Evolutionary conservation across 2,888 invertebrate genomes (phyloP).

Genomic region (Spatulosminthurus flaviceps): DNA sequence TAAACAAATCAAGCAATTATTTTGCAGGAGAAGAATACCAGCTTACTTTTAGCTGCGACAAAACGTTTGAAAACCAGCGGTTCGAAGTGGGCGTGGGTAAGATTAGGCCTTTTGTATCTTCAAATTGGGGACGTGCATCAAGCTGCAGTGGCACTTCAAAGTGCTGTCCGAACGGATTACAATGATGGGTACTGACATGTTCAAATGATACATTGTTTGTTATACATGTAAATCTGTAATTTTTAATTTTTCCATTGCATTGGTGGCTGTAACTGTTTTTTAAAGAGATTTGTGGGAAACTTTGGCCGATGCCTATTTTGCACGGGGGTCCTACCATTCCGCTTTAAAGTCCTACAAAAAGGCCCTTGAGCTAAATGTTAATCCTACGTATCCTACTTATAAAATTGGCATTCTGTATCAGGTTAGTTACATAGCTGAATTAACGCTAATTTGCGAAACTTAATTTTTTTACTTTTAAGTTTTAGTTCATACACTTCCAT

Average conservation of each 20-base stretch:
- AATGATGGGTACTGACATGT: constrained; percentile 77
- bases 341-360: constrained; percentile 87
- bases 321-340: constrained; percentile 88
- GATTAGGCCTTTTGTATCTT: constrained; percentile 83
- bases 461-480: constrained; percentile 19
- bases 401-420: constrained; percentile 81
- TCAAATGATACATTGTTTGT: no score
- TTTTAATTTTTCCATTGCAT: constrained; percentile 64
- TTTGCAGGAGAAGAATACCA: constrained; percentile 50
- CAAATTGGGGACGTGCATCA: constrained; percentile 77
- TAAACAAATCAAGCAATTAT: no score
- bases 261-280: neutral
- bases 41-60: constrained; percentile 53
- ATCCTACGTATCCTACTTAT: constrained; percentile 76
- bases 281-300: constrained; percentile 84
- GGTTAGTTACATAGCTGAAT: constrained; percentile 64
- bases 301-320: constrained; percentile 87
- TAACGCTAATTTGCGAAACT: neutral
- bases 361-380: constrained; percentile 75
- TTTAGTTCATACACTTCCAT: no score
- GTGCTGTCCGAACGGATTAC: constrained; percentile 68
- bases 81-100: constrained; percentile 81
- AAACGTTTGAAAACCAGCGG: constrained; percentile 53
- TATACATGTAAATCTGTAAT: no score
- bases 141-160: constrained; percentile 80